Conservation (phyloP, 2,888 invertebrate species). For the Trilocha varians region DNA sequence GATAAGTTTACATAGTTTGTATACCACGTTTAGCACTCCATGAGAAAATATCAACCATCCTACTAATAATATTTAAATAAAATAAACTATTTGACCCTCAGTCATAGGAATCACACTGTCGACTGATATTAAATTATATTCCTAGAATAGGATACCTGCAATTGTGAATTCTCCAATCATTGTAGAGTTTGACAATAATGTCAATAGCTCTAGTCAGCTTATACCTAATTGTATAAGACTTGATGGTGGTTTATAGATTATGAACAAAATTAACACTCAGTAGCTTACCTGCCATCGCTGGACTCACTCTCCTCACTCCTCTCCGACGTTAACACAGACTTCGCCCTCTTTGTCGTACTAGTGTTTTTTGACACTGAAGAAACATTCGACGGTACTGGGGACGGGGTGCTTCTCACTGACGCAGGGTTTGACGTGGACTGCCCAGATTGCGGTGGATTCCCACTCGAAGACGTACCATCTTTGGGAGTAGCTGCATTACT, state of each 20-base stretch:
- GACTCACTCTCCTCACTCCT: slow-evolving; percentile 80
- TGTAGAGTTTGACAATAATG: too few relatives aligned
- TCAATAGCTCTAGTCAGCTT: too few relatives aligned
- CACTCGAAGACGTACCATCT: slow-evolving; percentile 39
- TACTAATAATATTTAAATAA: too few relatives aligned
- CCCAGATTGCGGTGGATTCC: slow-evolving; percentile 43
- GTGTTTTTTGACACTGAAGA: slow-evolving; percentile 77
- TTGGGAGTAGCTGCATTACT: slow-evolving; percentile 42
- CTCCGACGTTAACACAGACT: slow-evolving; percentile 79
- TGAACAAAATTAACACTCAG: not conserved
- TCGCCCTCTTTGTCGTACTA: slow-evolving; percentile 77
- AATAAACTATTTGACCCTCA: too few relatives aligned
- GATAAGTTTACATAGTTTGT: too few relatives aligned
- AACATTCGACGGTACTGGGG: slow-evolving; percentile 82
- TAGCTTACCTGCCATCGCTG: slow-evolving; percentile 71
- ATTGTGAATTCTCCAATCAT: too few relatives aligned
- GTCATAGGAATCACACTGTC: too few relatives aligned
- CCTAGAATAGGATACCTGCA: too few relatives aligned
- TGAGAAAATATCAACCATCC: too few relatives aligned
- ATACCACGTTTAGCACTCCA: too few relatives aligned
- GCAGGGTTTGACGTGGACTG: slow-evolving; percentile 76
- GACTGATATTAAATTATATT: too few relatives aligned
- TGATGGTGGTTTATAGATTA: not conserved
- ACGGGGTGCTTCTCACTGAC: slow-evolving; percentile 81
- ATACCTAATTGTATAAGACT: too few relatives aligned